Evolutionary conservation across 1,140 invertebrate genomes (phyloP), one percentile per base, ranked within the genome.

Genomic region (Gonioctena quinquepunctata): DNA sequence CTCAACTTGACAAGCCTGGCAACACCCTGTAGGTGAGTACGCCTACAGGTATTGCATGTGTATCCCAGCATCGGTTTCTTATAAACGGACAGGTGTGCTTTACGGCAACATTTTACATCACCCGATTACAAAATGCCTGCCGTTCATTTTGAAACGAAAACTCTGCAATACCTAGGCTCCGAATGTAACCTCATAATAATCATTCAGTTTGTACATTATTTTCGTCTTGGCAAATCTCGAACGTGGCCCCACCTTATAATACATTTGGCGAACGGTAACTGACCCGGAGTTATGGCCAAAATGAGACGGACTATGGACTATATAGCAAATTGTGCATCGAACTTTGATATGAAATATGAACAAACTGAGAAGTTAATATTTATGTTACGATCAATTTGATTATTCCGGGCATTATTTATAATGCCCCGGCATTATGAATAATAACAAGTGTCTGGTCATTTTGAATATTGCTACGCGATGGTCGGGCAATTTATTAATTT

Each of bases 211-310:
- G 13, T 42, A 54, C 52, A 54, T 54, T 54, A 54, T 54, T 54
- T 54, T 54, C 52, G 52, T 54, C 52, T 54, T 54, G 52, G 52
- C 52, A 54, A 54, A 42, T 42, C 33, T n/a, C 33, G 33, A 13
- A 42, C 13, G 13, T 11, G 33, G 16, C 33, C 33, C 33, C 33
- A 42, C 33, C 33, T 42, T n/a, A 42, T n/a, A n/a, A 42, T 13
- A 42, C 33, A 42, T n/a, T 42, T 42, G 33, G 5, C 33, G 33
- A 42, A 42, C 33, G 33, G 33, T 42, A 42, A 42, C 11, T 42
- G 33, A 42, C 33, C 33, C 16, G 33, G 16, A 13, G 13, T n/a
- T 11, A 42, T n/a, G 16, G 33, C 33, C 33, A 42, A 42, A 42
- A 42, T 13, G 33, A n/a, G n/a, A n/a, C n/a, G n/a, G n/a, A n/a